Percentiles rank a stretch among this genome's conserved stretches.
These are phyloP conservation scores for Ricordea florida DNA, from an alignment of 92 coral and sea anemone species.

Conservation along the genomic window DNA sequence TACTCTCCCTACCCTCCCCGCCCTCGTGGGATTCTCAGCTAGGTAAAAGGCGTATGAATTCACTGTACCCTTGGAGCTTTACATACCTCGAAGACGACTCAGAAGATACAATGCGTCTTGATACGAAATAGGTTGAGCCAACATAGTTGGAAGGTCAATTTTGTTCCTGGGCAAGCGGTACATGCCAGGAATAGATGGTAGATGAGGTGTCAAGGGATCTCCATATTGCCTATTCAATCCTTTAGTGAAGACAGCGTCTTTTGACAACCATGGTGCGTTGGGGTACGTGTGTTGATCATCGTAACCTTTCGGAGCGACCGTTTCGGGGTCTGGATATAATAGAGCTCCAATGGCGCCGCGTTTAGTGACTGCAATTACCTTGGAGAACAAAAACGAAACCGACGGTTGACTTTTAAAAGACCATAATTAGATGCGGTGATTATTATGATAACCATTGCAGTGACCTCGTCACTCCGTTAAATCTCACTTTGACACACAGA, in stretches of 20 bases:
- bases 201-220: constrained; percentile 79
- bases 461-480: too few relatives aligned
- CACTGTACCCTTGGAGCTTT: too few relatives aligned
- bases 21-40: too few relatives aligned
- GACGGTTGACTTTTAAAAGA: background rate
- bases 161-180: constrained; percentile 66
- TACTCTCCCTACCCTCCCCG: too few relatives aligned
- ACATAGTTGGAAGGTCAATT: constrained; percentile 67
- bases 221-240: constrained; percentile 51
- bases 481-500: too few relatives aligned
- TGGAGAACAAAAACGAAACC: background rate
- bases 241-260: constrained; percentile 66
- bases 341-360: constrained; percentile 80
- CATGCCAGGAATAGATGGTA: constrained; percentile 88
- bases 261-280: constrained; percentile 72
- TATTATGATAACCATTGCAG: too few relatives aligned
- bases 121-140: constrained; percentile 86
- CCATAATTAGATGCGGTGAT: too few relatives aligned
- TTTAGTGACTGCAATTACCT: constrained; percentile 56
- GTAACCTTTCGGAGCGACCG: constrained; percentile 51
- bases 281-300: constrained; percentile 66
- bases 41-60: too few relatives aligned
- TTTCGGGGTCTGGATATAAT: constrained; percentile 66
- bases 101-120: constrained; percentile 68
- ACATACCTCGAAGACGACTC: constrained; percentile 72